Evolutionary conservation across 1,140 invertebrate genomes (phyloP), one percentile per base, ranked within the genome.

Genomic region (Diabrotica virgifera): DNA sequence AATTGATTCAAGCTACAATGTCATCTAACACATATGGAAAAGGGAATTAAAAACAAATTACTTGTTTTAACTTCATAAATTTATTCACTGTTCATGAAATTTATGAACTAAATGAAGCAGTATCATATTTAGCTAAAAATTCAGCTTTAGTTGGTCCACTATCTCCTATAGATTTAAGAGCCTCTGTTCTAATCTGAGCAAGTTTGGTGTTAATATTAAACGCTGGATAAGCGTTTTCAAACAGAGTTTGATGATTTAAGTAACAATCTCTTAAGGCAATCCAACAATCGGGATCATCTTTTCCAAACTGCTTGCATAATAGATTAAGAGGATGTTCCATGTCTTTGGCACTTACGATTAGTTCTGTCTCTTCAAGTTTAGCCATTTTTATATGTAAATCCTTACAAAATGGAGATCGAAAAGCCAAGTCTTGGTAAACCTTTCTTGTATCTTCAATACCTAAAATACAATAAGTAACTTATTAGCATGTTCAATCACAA

Each of bases 231-330:
- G 13, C n/a, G 3, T 61, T 38, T 40, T 66, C 59, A 46, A 52
- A 53, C 8, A 9, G 6, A 57, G 62, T 61, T 8, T 53, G 51
- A 12, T 61, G n/a, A 6, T 57, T 10, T 14, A 66, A 54, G 10
- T 62, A 63, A 69, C 86, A 85, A 24, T 76, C 77, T 11, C 86
- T 80, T 64, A 82, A 85, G 65, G 84, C 79, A 52, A 87, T 76
- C 86, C 86, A 89, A 9, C 87, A 75, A 70, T 85, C 82, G 58
- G 74, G 74, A 67, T 81, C 75, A 35, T 71, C 76, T 68, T 78
- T 80, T 8, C 86, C 83, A 76, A 86, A 84, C 63, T 84, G 81
- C 64, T 79, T 65, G 6, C 74, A 79, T 0, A 81, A 77, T 37
- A 81, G 74, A 66, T 84, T 78, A 67, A 83, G 74, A 56, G 79